Evolutionary conservation across 2,797 vertebrate genomes (phyloP).

Genomic region (Tapirus indicus): DNA sequence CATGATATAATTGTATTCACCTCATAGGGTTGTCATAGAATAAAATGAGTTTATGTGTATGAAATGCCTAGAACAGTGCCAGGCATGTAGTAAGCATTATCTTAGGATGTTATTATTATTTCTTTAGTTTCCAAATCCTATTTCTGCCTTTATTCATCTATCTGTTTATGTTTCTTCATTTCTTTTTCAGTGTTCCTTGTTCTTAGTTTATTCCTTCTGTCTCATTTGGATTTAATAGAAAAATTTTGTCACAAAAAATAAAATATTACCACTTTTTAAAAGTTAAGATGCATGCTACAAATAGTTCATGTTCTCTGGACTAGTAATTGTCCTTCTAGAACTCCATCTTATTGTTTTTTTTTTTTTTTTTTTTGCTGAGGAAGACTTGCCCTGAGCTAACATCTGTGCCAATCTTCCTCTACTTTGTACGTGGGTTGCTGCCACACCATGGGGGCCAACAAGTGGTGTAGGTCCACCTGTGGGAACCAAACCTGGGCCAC

Average conservation of each 20-base stretch:
- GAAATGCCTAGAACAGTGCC: neutral
- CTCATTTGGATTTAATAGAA: neutral
- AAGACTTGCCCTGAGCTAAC: too few species aligned
- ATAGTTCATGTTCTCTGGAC: neutral
- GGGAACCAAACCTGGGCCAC: too few species aligned
- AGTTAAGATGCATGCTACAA: neutral
- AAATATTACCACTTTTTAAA: conserved; percentile 14
- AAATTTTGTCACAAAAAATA: conserved; percentile 5
- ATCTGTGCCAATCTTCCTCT: too few species aligned
- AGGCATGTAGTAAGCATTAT: neutral
- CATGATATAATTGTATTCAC: neutral
- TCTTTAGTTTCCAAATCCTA: conserved; percentile 8
- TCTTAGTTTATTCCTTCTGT: neutral
- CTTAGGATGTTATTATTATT: neutral
- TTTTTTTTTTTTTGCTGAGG: too few species aligned
- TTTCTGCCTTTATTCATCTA: neutral
- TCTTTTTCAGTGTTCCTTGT: neutral
- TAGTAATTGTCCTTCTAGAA: neutral
- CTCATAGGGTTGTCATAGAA: neutral
- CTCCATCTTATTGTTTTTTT: neutral
- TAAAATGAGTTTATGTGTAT: neutral
- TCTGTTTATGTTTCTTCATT: neutral
- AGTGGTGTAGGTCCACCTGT: too few species aligned
- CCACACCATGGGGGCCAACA: too few species aligned
- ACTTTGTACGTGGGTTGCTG: too few species aligned